Evolutionary conservation across 2,888 invertebrate species (phyloP), one percentile per base, ranked within the genome.

Genomic region (Stramonita haemastoma): DNA sequence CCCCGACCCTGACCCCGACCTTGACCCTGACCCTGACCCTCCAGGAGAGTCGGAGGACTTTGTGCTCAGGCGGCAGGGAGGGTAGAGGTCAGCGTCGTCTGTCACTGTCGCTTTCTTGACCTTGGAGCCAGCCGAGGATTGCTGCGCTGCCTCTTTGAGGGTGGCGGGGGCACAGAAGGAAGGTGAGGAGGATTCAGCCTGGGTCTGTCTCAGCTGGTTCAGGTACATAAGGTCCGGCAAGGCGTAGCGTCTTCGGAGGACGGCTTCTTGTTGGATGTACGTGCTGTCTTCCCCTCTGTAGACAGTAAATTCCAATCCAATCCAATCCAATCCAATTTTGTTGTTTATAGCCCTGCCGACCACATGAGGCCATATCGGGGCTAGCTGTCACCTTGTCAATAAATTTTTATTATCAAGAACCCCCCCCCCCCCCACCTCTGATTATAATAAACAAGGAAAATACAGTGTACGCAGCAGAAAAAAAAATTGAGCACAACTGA

Each of bases 231-330:
- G 91, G 73, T 94, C 94, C 34, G 90, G 87, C n/a, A 94, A 88
- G 56, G 93, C 93, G 87, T 93, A 92, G 26, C 92, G 91, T 70
- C 91, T 92, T 17, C 95, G 91, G 8, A 93, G 89, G 8, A 92
- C 73, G 13, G 92, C 90, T 81, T 95, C 95, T 86, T 94, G 94
- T 87, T 95, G 94, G 29, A 94, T 91, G 89, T 93, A 95, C 8
- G 92, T 93, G 87, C 94, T 94, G 92, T 94, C 94, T 79, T 94
- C 94, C 79, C 94, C 94, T 34, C 95, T 94, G 91, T 70, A 92
- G 91, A 32, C 56, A 66, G 32, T 89, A 34, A 46, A 8, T 46
- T 46, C 46, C 46, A 46, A 46, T 46, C 46, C 46, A 46, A 46
- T 46, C 46, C 46, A 46, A 46, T 5, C 46, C 46, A 46, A 46